Percentiles rank a stretch among this genome's conserved stretches.
Conservation (phyloP, 2,797 vertebrate genomes). For the Propithecus perrieri region DNA sequence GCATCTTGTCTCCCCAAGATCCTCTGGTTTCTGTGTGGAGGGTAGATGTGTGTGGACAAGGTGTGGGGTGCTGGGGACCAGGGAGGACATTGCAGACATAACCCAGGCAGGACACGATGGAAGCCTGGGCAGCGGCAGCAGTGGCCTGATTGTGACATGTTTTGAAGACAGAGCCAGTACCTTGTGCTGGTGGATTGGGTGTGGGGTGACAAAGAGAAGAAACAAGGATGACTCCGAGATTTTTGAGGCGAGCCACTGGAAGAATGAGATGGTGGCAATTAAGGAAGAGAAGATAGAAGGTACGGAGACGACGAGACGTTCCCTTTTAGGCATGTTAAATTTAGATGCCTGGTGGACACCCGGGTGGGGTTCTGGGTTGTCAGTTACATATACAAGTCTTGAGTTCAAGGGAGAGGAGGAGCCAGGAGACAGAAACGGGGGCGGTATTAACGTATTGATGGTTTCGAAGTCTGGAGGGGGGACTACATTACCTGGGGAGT, state of each 20-base stretch:
- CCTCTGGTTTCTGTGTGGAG: background rate
- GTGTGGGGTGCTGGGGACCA: background rate
- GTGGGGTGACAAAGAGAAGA: background rate
- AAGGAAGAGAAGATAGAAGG: background rate
- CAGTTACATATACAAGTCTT: background rate
- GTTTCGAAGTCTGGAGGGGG: background rate
- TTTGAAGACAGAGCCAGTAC: background rate
- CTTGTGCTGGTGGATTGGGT: background rate
- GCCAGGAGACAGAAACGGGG: background rate
- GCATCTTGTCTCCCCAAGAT: background rate
- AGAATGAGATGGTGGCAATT: background rate
- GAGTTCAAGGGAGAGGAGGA: background rate
- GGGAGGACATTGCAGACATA: background rate
- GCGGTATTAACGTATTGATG: fast-evolving
- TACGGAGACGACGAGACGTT: background rate
- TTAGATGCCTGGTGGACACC: background rate
- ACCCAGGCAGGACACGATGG: background rate
- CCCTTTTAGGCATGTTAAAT: background rate
- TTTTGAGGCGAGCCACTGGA: background rate
- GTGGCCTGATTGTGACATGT: background rate
- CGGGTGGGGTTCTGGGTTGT: background rate
- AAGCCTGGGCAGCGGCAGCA: fast-evolving
- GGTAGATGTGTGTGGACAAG: background rate
- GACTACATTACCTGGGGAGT: background rate
- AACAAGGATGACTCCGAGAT: no score